These are phyloP conservation scores for Ophion ellenae DNA, from an alignment of 2,888 invertebrate species.

Conservation along the genomic window DNA sequence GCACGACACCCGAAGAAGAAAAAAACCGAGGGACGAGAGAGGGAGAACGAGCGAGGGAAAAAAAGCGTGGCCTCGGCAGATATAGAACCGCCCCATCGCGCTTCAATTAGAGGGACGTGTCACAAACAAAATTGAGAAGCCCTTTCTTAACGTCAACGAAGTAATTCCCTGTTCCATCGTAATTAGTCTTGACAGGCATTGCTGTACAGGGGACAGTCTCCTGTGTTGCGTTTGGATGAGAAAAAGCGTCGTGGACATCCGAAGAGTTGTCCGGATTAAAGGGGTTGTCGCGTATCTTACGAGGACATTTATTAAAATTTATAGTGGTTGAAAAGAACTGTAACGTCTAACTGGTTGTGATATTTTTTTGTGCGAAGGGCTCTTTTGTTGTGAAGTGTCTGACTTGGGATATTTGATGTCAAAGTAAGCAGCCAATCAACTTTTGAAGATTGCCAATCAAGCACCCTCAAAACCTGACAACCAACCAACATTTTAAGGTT, in stretches of 20 bases:
- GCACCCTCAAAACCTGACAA: not conserved
- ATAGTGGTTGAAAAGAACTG: not conserved
- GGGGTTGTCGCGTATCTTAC: not conserved
- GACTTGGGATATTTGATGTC: not conserved
- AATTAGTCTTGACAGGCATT: not conserved
- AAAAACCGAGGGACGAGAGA: conserved; percentile 2
- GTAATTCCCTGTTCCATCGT: conserved; percentile 31
- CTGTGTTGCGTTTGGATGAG: not conserved
- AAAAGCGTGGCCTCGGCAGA: conserved; percentile 12
- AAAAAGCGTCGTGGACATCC: not conserved
- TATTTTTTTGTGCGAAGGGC: not conserved
- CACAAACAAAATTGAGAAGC: conserved; percentile 44
- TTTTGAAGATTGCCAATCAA: not conserved
- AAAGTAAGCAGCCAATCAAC: not conserved
- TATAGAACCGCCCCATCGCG: not conserved
- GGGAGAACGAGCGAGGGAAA: not conserved
- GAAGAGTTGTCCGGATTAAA: not conserved
- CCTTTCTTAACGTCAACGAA: conserved; percentile 36
- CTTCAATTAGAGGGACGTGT: conserved; percentile 23
- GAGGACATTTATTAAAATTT: not conserved
- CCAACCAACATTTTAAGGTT: not conserved
- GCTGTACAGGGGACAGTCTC: not conserved
- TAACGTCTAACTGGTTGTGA: not conserved
- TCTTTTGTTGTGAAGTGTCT: not conserved
- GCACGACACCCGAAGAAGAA: conserved; percentile 48